Base-by-base conservation (phyloP, 2,888 invertebrate genomes). In the Limnephilus rhombicus region DNA sequence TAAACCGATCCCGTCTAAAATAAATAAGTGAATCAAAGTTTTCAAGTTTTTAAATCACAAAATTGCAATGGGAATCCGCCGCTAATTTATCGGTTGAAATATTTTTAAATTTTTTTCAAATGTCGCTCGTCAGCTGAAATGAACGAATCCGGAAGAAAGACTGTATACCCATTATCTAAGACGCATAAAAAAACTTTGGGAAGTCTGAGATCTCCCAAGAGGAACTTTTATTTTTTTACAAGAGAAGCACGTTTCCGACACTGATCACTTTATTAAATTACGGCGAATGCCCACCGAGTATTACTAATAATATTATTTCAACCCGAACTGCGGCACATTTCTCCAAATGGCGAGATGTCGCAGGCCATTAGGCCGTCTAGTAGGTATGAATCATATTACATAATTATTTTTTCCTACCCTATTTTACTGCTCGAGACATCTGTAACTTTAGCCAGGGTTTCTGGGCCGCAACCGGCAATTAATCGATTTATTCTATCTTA, bases 221-320 rank as follows among this genome's bases (percentile, higher is more conserved):
- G n/a, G n/a, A 68, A n/a, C 24, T 68, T 68, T 68, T 68, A 68
- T 68, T 9, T 68, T 68, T 68, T 68, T 68, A n/a, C 68, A n/a
- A 68, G 68, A 68, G 68, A 68, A 68, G 24, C 68, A 9, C 68
- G 68, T 9, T 68, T 68, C 68, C 68, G 24, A 68, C 68, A 68
- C 24, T 68, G 68, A 68, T 68, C 68, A 68, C n/a, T 68, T 68
- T 68, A 68, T 68, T 68, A 68, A 68, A 68, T 68, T 68, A 68
- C 24, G 24, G 68, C 68, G 68, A 68, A 68, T 24, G 68, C 68
- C 68, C 68, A 68, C 68, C 68, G 68, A 68, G 68, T 68, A 68
- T 68, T 68, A 68, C 68, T 68, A 68, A 68, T 68, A 68, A 68
- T 68, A 68, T 68, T 68, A 68, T 68, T 68, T 68, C n/a, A n/a